Conservation (phyloP, 2,797 vertebrate genomes). For the Typhlichthys eigenmanni region DNA sequence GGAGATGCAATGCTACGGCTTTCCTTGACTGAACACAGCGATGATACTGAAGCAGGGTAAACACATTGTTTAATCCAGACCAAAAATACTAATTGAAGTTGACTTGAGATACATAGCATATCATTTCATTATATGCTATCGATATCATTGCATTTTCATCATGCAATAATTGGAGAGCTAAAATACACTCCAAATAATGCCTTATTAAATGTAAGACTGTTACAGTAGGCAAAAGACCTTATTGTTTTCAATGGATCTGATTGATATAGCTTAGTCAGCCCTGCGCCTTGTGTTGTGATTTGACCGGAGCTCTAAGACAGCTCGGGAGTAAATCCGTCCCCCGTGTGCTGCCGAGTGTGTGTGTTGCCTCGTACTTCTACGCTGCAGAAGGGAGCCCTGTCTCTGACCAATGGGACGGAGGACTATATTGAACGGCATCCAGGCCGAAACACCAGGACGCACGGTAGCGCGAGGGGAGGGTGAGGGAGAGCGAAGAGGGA, state of each 20-base stretch:
- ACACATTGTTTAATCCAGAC: slow-evolving; percentile 32
- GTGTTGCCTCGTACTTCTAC: slow-evolving; percentile 40
- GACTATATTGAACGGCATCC: slow-evolving; percentile 45
- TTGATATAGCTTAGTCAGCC: slow-evolving; percentile 13
- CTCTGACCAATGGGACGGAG: slow-evolving; percentile 55
- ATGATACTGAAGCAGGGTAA: slow-evolving; percentile 38
- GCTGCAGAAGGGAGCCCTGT: slow-evolving; percentile 46
- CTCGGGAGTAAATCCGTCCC: slow-evolving; percentile 39
- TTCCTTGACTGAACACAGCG: slow-evolving; percentile 47
- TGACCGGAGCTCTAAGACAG: slow-evolving; percentile 37
- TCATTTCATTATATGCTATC: too few species aligned
- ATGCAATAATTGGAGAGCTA: too few species aligned
- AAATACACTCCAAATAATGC: too few species aligned
- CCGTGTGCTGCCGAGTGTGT: slow-evolving; percentile 54
- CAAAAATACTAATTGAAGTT: slow-evolving; percentile 39
- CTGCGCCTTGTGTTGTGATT: slow-evolving; percentile 38
- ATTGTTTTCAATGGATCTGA: slow-evolving; percentile 22
- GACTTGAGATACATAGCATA: slow-evolving; percentile 20
- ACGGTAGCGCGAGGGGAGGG: slow-evolving; percentile 48
- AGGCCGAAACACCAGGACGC: slow-evolving; percentile 43
- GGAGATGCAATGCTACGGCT: slow-evolving; percentile 29
- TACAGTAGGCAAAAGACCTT: slow-evolving; percentile 24
- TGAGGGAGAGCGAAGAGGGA: slow-evolving; percentile 47
- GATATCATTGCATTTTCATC: too few species aligned
- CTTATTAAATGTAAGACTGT: too few species aligned